Evolutionary conservation across 1,140 invertebrate genomes (phyloP), one percentile per base, ranked within the genome.

Genomic region (Diachasmimorpha longicaudata): DNA sequence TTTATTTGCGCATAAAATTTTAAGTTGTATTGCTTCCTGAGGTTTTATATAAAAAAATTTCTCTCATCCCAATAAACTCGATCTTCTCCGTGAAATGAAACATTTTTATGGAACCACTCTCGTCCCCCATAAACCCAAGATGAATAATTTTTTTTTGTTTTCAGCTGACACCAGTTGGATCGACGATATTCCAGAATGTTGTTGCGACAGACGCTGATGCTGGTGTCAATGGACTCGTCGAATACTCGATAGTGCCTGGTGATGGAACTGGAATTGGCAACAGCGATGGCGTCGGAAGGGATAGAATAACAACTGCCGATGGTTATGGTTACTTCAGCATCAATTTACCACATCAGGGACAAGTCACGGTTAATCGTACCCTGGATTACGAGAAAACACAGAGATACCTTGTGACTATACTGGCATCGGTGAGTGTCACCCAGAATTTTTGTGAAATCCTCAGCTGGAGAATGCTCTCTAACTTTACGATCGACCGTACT

Each of bases 301-400:
- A 89, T 73, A 82, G 92, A 71, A 88, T 93, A 52, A 91, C 90
- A 31, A 92, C 90, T n/a, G 93, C 92, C 6, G 95, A 97, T 87
- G 96, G 95, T 16, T 95, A 93, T 85, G 93, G 93, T 19, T 93
- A 92, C 81, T 97, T 97, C 86, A 91, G 93, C 74, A 96, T 97
- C 87, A 94, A 95, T 71, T 91, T 96, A 80, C 96, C 96, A 6
- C 96, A 97, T 88, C 95, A 96, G 87, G 96, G 96, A 77, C 94
- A 96, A 82, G 93, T 98, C 75, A 96, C 95, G 10, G 93, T 98
- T n/a, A 95, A 95, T 82, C 93, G 94, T 79, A 95, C 93, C 31
- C 90, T 98, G 80, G 96, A 98, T 89, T 98, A 94, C 86, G 96
- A 98, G 85, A 94, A 92, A 83, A 95, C 93, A n/a, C 93, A 96